These are phyloP conservation scores for Synanthedon formicaeformis DNA, from an alignment of 2,888 invertebrate genomes.

Conservation along the genomic window DNA sequence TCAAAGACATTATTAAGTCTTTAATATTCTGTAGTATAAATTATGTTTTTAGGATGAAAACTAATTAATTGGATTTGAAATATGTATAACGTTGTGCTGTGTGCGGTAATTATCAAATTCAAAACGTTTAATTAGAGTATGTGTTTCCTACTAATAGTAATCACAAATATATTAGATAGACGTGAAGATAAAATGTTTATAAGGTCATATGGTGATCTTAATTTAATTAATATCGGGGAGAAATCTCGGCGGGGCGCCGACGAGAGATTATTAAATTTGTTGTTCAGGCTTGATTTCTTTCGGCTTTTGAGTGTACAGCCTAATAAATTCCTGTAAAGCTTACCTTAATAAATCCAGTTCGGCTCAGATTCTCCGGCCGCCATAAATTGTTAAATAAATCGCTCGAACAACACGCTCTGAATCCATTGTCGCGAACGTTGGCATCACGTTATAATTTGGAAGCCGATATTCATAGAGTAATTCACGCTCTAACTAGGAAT, in stretches of 20 bases:
- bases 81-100: no score
- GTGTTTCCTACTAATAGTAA: no score
- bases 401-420: conserved; percentile 38
- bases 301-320: conserved; percentile 26
- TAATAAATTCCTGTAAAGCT: conserved; percentile 51
- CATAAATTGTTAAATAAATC: conserved; percentile 63
- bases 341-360: conserved; percentile 58
- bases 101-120: no score
- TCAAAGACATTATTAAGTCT: no score
- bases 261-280: conserved; percentile 10
- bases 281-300: conserved; percentile 30
- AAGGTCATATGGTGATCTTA: no score
- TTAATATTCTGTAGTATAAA: no score
- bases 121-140: no score
- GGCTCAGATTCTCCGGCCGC: conserved; percentile 52
- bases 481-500: neutral
- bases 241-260: neutral
- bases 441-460: conserved; percentile 27
- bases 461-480: conserved; percentile 1
- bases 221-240: neutral
- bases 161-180: no score
- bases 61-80: no score
- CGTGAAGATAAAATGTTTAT: no score
- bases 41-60: no score
- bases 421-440: conserved; percentile 22